Base-by-base conservation (phyloP, 1,140 invertebrate species). In the Dufourea novaeangliae region DNA sequence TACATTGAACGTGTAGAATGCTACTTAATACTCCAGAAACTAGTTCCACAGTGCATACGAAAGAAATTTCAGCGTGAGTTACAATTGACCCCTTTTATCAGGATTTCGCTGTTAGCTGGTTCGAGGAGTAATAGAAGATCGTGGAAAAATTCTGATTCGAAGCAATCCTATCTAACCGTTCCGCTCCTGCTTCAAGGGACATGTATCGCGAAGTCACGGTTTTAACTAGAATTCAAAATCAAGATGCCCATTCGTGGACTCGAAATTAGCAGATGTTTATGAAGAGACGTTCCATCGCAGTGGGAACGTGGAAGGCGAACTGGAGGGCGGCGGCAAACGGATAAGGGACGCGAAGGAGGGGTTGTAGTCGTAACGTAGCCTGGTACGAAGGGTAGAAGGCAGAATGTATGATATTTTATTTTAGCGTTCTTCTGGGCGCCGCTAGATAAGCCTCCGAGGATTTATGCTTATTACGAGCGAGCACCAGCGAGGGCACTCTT, bases 361-460 rank as follows among this genome's bases (percentile, higher is more conserved):
- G 68, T 62, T 37, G 59, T 66, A 78, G 54, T 76, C 85, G 80
- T 86, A 85, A 86, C 82, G 22, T 68, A 78, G 69, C 70, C 41
- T 52, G 84, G 84, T 70, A 63, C 82, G 84, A 80, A 87, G 86
- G 89, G 88, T 88, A 84, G 85, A 88, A 86, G 87, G 84, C 84
- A 86, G 87, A 91, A 90, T 90, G 89, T 90, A 89, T 90, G 90
- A 92, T 92, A 92, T 92, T 92, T 92, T 92, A 92, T 92, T 92
- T 91, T 88, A 91, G 88, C 88, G 88, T 91, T 92, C 90, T 89
- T 92, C 90, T 92, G 89, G 88, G 85, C 87, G 84, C 87, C 84
- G 89, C 88, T 87, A 92, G 91, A 92, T 92, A 92, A 92, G 91
- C 91, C 90, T 88, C 86, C 78, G 89, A 92, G 90, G 91, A 92